phyloP scores from a whole-genome alignment of 2,888 invertebrate genomes.

The Brenthis daphne region DNA sequence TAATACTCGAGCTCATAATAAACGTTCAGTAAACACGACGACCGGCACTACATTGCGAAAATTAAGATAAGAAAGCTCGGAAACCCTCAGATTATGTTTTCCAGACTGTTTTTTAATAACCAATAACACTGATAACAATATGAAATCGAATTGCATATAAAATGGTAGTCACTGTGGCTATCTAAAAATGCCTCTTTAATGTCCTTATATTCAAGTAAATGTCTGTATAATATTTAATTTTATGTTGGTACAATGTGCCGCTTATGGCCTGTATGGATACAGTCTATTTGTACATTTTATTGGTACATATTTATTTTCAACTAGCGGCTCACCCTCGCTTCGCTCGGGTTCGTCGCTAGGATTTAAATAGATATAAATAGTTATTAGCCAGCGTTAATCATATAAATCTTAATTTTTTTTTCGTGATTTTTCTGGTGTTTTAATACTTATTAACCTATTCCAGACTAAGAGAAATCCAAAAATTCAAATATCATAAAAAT shows the following conservation, averaged over 20 bases:
- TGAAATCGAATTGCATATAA: constrained; percentile 9
- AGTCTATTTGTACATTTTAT: too few relatives aligned
- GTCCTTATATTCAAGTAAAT: constrained; percentile 7
- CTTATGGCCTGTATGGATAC: too few relatives aligned
- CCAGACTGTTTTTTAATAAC: constrained; percentile 23
- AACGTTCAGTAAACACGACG: constrained; percentile 23
- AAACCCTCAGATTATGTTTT: constrained; percentile 22
- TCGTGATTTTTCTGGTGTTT: too few relatives aligned
- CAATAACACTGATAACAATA: constrained; percentile 24
- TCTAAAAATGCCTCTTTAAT: constrained; percentile 14
- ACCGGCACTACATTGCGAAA: constrained; percentile 15
- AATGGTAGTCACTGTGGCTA: constrained; percentile 18
- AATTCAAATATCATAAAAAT: too few relatives aligned
- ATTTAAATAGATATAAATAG: too few relatives aligned
- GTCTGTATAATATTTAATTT: constrained; percentile 11
- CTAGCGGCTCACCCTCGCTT: too few relatives aligned
- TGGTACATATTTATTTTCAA: too few relatives aligned
- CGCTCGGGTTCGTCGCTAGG: too few relatives aligned
- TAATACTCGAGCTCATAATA: constrained; percentile 17
- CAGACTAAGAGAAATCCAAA: too few relatives aligned
- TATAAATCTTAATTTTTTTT: too few relatives aligned
- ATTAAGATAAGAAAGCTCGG: constrained; percentile 24
- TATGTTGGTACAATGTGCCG: background rate
- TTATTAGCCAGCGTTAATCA: too few relatives aligned
- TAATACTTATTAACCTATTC: too few relatives aligned